These are phyloP conservation scores for Acanthococcus lagerstroemiae DNA, from an alignment of 2,888 invertebrate species.

Conservation along the genomic window DNA sequence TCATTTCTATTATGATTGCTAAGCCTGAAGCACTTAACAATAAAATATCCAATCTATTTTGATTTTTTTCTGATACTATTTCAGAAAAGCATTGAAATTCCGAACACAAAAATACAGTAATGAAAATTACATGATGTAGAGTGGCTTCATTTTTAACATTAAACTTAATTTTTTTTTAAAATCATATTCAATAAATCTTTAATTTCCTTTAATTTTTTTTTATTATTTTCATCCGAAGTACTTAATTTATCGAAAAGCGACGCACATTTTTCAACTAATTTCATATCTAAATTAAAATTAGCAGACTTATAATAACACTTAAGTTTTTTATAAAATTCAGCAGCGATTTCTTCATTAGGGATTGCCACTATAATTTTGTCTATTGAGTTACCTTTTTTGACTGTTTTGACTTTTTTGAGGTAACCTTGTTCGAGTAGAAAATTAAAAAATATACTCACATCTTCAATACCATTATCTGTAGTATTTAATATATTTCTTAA, in stretches of 20 bases:
- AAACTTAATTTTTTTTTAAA: not conserved
- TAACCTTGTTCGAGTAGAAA: not conserved
- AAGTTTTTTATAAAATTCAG: not conserved
- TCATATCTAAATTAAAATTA: not conserved
- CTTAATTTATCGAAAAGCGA: not conserved
- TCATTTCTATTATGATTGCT: not conserved
- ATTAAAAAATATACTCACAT: not conserved
- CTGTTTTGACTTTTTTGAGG: not conserved
- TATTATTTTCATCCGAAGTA: not conserved
- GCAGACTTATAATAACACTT: not conserved
- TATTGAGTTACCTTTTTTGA: not conserved
- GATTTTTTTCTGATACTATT: not conserved
- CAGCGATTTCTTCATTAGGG: not conserved
- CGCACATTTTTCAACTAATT: not conserved
- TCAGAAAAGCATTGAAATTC: not conserved
- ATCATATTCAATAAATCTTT: not conserved
- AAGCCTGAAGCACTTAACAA: not conserved
- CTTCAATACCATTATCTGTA: not conserved
- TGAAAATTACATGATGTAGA: not conserved
- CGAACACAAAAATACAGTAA: not conserved
- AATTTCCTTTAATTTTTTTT: not conserved
- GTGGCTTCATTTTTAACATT: not conserved
- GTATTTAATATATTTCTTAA: not conserved
- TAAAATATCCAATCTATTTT: not conserved
- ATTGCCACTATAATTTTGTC: not conserved